Conservation (phyloP, 2,888 invertebrate genomes). For the Chelonus formosanus region DNA sequence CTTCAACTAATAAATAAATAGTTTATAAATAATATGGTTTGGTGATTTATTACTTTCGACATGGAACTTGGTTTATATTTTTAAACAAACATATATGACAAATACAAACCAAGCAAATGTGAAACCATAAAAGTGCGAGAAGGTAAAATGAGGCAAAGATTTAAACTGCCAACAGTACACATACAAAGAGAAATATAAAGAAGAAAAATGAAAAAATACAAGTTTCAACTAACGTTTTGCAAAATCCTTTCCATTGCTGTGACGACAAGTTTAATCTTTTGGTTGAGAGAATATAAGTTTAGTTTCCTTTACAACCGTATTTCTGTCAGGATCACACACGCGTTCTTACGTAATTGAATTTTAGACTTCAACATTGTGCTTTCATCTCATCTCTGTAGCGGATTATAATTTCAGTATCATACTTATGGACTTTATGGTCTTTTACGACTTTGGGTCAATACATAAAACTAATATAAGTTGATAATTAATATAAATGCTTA, state of each 20-base stretch:
- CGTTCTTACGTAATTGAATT: conserved; percentile 25
- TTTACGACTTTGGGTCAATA: too few species aligned
- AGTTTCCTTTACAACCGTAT: conserved; percentile 10
- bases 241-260: conserved; percentile 18
- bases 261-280: conserved; percentile 13
- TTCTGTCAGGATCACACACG: conserved; percentile 22
- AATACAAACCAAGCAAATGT: too few species aligned
- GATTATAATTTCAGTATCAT: too few species aligned
- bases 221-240: conserved; percentile 24
- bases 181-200: conserved; percentile 3
- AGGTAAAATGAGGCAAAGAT: background rate
- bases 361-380: conserved; percentile 21
- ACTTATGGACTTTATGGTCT: too few species aligned
- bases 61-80: too few species aligned
- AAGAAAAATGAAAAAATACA: conserved; percentile 13
- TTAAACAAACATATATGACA: too few species aligned
- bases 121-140: too few species aligned
- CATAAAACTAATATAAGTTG: too few species aligned
- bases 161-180: background rate
- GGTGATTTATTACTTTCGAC: too few species aligned
- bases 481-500: too few species aligned
- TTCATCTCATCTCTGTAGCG: conserved; percentile 9
- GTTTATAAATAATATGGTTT: too few species aligned
- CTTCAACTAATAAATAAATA: too few species aligned
- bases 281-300: conserved; percentile 1